Evolutionary conservation across 2,113 vertebrate genomes (phyloP).

Genomic region (Oryzias woworae): DNA sequence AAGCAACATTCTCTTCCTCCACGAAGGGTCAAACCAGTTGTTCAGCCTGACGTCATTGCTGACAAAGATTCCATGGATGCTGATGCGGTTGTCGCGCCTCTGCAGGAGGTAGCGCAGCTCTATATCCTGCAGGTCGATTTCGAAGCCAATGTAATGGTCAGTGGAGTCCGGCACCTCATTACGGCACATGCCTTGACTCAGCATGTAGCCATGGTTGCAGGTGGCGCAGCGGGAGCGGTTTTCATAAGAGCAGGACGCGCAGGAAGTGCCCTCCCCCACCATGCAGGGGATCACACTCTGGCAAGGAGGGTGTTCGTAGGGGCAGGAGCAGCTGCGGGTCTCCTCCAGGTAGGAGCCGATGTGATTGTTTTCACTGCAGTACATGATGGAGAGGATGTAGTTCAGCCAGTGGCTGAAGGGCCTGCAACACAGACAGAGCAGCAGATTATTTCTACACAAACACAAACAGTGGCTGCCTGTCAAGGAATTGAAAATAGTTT

Average conservation of each 20-base stretch:
- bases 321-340: constrained; percentile 78
- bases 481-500: too few relatives aligned
- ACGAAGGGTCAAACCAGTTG: constrained; percentile 84
- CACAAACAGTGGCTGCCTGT: not conserved
- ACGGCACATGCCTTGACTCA: constrained; percentile 79
- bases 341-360: constrained; percentile 79
- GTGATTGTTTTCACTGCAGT: constrained; percentile 83
- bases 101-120: constrained; percentile 81
- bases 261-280: constrained; percentile 75
- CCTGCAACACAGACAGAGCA: constrained; percentile 55
- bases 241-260: constrained; percentile 80
- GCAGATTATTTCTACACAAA: not conserved
- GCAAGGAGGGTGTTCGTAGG: constrained; percentile 76
- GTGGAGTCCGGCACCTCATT: constrained; percentile 81
- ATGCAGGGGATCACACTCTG: constrained; percentile 78
- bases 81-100: constrained; percentile 76
- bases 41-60: constrained; percentile 83
- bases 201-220: constrained; percentile 80
- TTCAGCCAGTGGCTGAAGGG: constrained; percentile 78
- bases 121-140: constrained; percentile 80
- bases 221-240: constrained; percentile 80
- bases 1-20: constrained; percentile 83
- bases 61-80: constrained; percentile 82
- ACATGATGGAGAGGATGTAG: constrained; percentile 83
- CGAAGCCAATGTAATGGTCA: constrained; percentile 83